Percentiles rank a stretch among this genome's conserved stretches.
Conservation (phyloP, 2,113 vertebrate species). For the Myodes glareolus region DNA sequence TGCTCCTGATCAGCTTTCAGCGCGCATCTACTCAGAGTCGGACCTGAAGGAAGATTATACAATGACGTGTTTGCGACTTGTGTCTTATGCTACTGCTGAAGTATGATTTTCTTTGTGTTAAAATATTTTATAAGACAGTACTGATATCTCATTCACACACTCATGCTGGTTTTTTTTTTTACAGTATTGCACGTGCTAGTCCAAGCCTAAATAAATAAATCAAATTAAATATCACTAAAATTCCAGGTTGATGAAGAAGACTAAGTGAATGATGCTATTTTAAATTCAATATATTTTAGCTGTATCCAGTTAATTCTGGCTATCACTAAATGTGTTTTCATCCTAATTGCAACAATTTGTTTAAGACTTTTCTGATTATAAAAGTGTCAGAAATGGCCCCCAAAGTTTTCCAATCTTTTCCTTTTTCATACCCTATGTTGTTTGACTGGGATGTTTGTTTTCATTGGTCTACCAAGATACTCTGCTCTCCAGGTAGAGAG, state of each 20-base stretch:
- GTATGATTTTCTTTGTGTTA: not conserved
- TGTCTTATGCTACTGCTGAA: not conserved
- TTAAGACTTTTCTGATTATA: constrained; percentile 11
- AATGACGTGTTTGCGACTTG: not conserved
- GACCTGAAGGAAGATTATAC: not conserved
- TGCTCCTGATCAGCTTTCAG: not conserved
- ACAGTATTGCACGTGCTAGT: not conserved
- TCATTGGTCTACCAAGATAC: not conserved
- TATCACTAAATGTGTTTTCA: not conserved
- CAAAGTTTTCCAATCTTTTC: not conserved
- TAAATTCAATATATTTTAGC: not conserved
- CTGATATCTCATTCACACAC: too few relatives aligned
- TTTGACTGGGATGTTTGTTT: not conserved
- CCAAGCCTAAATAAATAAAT: not conserved
- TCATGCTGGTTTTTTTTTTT: not conserved
- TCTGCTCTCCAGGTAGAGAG: not conserved
- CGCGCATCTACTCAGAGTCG: not conserved
- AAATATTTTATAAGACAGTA: not conserved
- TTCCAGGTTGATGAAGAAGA: not conserved
- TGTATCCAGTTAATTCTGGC: not conserved
- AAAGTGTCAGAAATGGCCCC: not conserved
- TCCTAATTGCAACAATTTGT: not conserved
- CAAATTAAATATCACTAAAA: not conserved
- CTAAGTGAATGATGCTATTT: not conserved
- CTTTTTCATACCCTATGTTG: not conserved